Evolutionary conservation across 2,797 vertebrate species (phyloP), one percentile per base, ranked within the genome.

Genomic region (Phrynocephalus guinanensis): DNA sequence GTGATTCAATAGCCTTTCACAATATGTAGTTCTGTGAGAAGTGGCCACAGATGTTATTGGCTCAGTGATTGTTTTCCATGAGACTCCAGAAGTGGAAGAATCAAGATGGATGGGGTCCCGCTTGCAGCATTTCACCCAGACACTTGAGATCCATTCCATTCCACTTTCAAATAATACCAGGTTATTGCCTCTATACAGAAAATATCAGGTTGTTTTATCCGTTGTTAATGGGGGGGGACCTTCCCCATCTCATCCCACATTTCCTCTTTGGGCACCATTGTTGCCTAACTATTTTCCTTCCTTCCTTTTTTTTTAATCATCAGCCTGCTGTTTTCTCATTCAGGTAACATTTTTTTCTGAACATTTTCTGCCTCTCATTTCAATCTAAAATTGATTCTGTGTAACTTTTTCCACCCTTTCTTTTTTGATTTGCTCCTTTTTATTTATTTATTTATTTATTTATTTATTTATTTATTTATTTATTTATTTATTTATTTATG

Each of bases 1-100:
- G 82, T 6, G 6, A 79, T 67, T 87, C 56, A 84, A 77, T 33
- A 77, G 28, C 48, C 9, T 75, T 84, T n/a, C n/a, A 75, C 81
- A 87, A 81, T 89, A 56, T 56, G 60, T 5, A 28, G 28, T 80
- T n/a, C 11, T 22, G 24, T 33, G 20, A 79, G 48, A 24, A 75
- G 71, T 79, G 26, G 8, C 48, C 67, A 33, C 30, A 68, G 50
- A 73, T 73, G 16, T 71, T n/a, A 71, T 52, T 50, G 6, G 1
- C 11, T 9, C 26, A n/a, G 48, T 38, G 30, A 56, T 28, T 85
- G 33, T 30, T 68, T 84, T 81, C 16, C 33, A 38, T 33, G 28
- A 44, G 4, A 16, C 9, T 79, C 20, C 48, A 10, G 7, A 79
- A 20, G 28, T 84, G 66, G 76, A 79, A 5, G 3, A 72, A 63